phyloP scores from a whole-genome alignment of 2,888 invertebrate species.

The Lamproptera curius region DNA sequence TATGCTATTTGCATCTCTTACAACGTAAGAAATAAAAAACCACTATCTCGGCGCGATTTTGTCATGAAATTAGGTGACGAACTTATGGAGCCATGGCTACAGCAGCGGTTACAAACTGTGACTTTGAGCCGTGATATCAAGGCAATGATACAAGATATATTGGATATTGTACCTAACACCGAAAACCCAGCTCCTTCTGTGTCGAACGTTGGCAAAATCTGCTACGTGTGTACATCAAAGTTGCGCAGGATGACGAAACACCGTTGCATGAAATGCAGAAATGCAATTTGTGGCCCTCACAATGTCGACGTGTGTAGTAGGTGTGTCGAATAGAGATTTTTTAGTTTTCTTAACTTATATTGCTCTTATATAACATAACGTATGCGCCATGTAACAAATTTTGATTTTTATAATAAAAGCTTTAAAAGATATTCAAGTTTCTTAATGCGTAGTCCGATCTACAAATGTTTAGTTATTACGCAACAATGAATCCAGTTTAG shows the following conservation, averaged over 20 bases:
- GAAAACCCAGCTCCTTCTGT: conserved; percentile 17
- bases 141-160: conserved; percentile 21
- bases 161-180: conserved; percentile 13
- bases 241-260: conserved; percentile 22
- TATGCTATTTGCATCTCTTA: conserved; percentile 19
- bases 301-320: conserved; percentile 7
- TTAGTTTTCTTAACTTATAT: background rate
- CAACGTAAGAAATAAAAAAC: conserved; percentile 17
- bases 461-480: conserved; percentile 20
- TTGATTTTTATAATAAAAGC: conserved; percentile 13
- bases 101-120: conserved; percentile 13
- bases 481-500: conserved; percentile 2
- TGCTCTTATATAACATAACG: background rate
- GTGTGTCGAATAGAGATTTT: background rate
- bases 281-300: conserved; percentile 21
- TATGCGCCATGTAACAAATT: background rate
- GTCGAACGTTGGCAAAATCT: conserved; percentile 23
- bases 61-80: conserved; percentile 10
- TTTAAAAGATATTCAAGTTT: conserved; percentile 9
- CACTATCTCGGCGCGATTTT: conserved; percentile 2
- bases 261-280: conserved; percentile 22
- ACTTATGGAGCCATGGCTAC: conserved; percentile 16
- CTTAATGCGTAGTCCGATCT: conserved; percentile 21
- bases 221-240: conserved; percentile 21
- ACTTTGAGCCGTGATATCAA: conserved; percentile 22